A percentile compares a stretch with the other conserved stretches of the same genome.
These are phyloP conservation scores for Paragorgia papillata DNA, from an alignment of 92 coral and sea anemone genomes.

Conservation along the genomic window DNA sequence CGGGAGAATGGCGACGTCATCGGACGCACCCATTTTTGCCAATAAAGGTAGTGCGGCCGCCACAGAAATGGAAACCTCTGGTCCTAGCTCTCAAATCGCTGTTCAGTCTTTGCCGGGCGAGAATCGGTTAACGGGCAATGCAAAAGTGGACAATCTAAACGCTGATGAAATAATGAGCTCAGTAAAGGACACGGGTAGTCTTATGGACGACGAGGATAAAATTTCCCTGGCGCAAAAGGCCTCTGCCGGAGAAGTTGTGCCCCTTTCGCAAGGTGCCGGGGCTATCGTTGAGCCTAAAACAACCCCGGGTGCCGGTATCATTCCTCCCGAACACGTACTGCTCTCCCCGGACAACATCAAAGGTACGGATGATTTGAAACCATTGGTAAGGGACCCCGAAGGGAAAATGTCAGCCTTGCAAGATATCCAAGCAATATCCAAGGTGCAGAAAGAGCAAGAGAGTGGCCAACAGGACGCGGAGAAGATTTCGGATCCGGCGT, in stretches of 20 bases:
- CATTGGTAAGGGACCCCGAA: constrained; percentile 34
- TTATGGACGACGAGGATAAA: background rate
- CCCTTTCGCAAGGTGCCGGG: background rate
- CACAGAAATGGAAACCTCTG: background rate
- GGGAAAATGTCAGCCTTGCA: constrained; percentile 25
- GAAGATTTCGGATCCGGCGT: constrained; percentile 38
- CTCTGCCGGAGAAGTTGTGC: constrained; percentile 17
- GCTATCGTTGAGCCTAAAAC: background rate
- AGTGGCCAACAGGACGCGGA: constrained; percentile 7
- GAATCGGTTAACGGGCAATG: background rate
- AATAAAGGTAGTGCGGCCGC: background rate
- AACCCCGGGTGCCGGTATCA: background rate
- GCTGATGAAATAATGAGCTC: background rate
- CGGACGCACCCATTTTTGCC: background rate
- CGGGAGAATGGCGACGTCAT: constrained; percentile 1
- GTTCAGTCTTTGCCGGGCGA: constrained; percentile 16
- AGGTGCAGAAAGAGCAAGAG: constrained; percentile 33
- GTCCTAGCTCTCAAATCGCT: constrained; percentile 2
- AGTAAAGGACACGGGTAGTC: background rate
- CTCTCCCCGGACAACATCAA: constrained; percentile 22
- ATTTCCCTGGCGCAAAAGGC: constrained; percentile 9
- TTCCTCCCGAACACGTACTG: constrained; percentile 29
- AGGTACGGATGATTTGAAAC: constrained; percentile 5
- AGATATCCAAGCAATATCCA: constrained; percentile 15
- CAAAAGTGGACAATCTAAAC: constrained; percentile 4